These are phyloP conservation scores for Heliothis subflexa DNA, from an alignment of 1,140 invertebrate genomes.

Conservation along the genomic window DNA sequence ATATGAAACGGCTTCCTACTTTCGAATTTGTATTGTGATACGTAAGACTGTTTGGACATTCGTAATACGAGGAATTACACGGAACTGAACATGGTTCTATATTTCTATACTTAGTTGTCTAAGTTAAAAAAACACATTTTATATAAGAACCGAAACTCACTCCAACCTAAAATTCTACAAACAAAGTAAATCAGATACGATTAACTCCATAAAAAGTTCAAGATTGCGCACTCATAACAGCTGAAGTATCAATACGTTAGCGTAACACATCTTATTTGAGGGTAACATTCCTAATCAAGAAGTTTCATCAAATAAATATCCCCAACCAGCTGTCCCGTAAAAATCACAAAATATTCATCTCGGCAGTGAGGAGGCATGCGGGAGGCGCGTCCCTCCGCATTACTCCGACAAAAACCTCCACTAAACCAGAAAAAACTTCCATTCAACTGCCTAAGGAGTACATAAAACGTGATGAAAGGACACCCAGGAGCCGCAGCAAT, in stretches of 20 bases:
- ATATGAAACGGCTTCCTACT: no score
- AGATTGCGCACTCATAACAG: neutral
- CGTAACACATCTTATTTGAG: slow-evolving; percentile 18
- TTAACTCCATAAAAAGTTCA: slow-evolving; percentile 16
- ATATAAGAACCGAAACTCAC: neutral
- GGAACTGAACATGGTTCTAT: neutral
- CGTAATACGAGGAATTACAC: no score
- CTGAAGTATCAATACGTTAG: slow-evolving; percentile 25
- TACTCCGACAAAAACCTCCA: slow-evolving; percentile 58
- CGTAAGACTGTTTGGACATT: no score
- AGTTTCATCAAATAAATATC: slow-evolving; percentile 48
- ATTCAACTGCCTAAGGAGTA: slow-evolving; percentile 62
- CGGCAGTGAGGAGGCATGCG: slow-evolving; percentile 42
- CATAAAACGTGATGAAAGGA: slow-evolving; percentile 63
- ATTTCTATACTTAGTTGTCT: neutral
- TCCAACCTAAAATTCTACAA: neutral
- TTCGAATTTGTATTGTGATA: no score
- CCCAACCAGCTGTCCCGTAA: slow-evolving; percentile 49
- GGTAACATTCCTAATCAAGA: slow-evolving; percentile 43
- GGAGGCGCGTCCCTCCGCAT: slow-evolving; percentile 48
- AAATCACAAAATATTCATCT: slow-evolving; percentile 60
- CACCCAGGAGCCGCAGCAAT: slow-evolving; percentile 51
- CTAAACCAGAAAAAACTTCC: slow-evolving; percentile 64
- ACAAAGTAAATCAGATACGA: neutral
- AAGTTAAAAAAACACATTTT: neutral